Conservation (phyloP, 2,888 invertebrate species). For the Hylaea fasciaria region DNA sequence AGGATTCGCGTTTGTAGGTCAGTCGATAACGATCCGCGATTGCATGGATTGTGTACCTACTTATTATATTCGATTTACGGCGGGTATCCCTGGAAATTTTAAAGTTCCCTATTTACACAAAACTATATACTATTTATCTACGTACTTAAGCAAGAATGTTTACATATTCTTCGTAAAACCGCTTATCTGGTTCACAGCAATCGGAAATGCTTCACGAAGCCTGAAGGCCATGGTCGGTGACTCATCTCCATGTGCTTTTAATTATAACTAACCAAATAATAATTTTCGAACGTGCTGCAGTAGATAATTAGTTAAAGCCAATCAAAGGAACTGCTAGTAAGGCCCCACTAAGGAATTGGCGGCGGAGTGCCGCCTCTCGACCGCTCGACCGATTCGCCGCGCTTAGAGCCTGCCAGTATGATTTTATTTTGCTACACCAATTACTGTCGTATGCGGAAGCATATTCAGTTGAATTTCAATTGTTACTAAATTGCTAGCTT, state of each 20-base stretch:
- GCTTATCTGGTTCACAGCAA: too few relatives aligned
- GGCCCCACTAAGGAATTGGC: too few relatives aligned
- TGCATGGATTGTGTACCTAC: not conserved
- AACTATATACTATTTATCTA: too few relatives aligned
- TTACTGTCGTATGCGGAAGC: not conserved
- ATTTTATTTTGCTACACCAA: not conserved
- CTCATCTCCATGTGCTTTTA: conserved; percentile 17
- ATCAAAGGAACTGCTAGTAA: not conserved
- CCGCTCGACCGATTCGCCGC: too few relatives aligned
- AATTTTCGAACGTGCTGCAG: not conserved
- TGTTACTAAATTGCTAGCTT: too few relatives aligned
- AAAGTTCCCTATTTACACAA: too few relatives aligned
- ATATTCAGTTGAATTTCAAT: too few relatives aligned
- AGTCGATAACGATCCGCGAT: conserved; percentile 44
- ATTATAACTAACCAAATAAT: not conserved
- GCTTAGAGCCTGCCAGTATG: not conserved
- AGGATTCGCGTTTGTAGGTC: conserved; percentile 45
- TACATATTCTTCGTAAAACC: too few relatives aligned
- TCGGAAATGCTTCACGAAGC: not conserved
- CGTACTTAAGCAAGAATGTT: too few relatives aligned
- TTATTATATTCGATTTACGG: too few relatives aligned
- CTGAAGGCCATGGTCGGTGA: conserved; percentile 4
- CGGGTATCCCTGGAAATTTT: too few relatives aligned
- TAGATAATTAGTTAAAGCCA: not conserved
- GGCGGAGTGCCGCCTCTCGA: too few relatives aligned